These are phyloP conservation scores for Spilarctia lutea DNA, from an alignment of 2,888 invertebrate genomes.

Conservation along the genomic window DNA sequence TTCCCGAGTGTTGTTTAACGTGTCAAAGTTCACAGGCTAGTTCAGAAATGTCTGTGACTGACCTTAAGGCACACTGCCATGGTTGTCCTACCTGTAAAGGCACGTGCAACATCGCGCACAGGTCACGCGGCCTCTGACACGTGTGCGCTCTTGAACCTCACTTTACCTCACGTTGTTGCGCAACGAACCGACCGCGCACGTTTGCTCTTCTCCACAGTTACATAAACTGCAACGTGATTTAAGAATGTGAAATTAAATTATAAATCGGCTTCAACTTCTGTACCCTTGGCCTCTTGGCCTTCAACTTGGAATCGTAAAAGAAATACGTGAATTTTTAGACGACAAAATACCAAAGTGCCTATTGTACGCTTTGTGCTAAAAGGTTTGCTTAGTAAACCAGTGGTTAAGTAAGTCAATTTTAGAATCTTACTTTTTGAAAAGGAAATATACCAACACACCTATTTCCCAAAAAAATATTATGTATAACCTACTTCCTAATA, in stretches of 20 bases:
- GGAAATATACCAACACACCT: constrained; percentile 1
- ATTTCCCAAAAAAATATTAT: background rate
- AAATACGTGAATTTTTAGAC: constrained; percentile 34
- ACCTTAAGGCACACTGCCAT: constrained; percentile 57
- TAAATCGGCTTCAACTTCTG: constrained; percentile 49
- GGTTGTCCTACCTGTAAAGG: constrained; percentile 61
- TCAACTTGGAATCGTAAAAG: constrained; percentile 23
- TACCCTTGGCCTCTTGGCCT: constrained; percentile 71
- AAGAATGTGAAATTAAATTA: constrained; percentile 75
- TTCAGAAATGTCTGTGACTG: constrained; percentile 42
- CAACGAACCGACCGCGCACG: constrained; percentile 71
- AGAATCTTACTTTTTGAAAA: constrained; percentile 26
- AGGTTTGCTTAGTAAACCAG: background rate
- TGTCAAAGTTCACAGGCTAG: constrained; percentile 39
- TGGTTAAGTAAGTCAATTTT: constrained; percentile 36
- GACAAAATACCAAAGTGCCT: constrained; percentile 15
- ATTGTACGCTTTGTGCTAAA: background rate
- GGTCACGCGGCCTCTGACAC: constrained; percentile 80
- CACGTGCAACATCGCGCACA: constrained; percentile 65
- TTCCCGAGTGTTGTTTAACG: constrained; percentile 7
- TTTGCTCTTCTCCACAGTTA: constrained; percentile 77
- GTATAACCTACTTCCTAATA: background rate
- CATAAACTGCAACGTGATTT: constrained; percentile 82
- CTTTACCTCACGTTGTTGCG: constrained; percentile 85
- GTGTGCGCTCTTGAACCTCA: constrained; percentile 81